phyloP scores from a whole-genome alignment of 2,113 vertebrate species.

The Xiphophorus hellerii region DNA sequence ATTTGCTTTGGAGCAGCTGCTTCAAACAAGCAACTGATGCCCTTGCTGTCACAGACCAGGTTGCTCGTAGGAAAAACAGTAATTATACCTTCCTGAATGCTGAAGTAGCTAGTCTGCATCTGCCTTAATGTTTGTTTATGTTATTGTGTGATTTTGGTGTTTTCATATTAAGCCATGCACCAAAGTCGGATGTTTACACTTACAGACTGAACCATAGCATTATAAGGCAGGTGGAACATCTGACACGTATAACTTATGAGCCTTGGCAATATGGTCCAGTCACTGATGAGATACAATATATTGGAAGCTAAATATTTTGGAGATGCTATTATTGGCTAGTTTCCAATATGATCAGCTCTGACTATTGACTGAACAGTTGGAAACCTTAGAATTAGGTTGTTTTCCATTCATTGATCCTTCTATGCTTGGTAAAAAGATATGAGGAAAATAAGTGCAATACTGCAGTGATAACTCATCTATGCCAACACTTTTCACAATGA shows the following conservation, averaged over 20 bases:
- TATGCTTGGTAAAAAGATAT: no score
- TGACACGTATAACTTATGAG: constrained; percentile 4
- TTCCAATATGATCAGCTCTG: no score
- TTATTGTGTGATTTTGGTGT: constrained; percentile 16
- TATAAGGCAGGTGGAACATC: background rate
- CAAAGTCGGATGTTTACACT: background rate
- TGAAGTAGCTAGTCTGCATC: constrained; percentile 8
- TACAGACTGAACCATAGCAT: background rate
- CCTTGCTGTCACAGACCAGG: background rate
- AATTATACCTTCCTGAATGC: constrained; percentile 7
- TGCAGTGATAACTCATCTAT: no score
- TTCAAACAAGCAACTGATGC: constrained; percentile 6
- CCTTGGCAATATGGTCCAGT: background rate
- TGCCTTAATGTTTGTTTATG: constrained; percentile 15
- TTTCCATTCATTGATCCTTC: no score
- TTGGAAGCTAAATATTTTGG: background rate
- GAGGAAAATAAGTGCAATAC: no score
- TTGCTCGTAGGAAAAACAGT: background rate
- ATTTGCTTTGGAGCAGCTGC: background rate
- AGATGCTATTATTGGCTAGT: background rate
- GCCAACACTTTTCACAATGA: no score
- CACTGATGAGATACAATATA: background rate
- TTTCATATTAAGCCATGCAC: constrained; percentile 5
- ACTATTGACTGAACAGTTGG: no score
- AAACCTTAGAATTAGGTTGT: no score